Evolutionary conservation across 2,888 invertebrate genomes (phyloP).

Genomic region (Laothoe populi): DNA sequence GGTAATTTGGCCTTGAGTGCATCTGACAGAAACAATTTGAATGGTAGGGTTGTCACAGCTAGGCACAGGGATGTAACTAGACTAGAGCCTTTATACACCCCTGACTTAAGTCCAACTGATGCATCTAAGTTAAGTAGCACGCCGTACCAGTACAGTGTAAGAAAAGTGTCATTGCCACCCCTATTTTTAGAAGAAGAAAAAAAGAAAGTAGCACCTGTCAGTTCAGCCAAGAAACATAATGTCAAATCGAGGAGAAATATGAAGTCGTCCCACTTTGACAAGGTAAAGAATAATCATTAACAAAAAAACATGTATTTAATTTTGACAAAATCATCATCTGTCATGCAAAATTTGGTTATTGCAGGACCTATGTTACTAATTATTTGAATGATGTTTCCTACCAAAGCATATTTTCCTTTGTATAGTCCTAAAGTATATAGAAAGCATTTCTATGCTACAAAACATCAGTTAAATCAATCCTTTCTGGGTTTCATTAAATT

Average conservation of each 20-base stretch:
- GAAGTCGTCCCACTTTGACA: conserved; percentile 56
- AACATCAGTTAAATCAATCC: too few species aligned
- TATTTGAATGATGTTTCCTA: background rate
- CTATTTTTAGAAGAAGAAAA: conserved; percentile 74
- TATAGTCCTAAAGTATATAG: too few species aligned
- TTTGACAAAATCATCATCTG: conserved; percentile 1
- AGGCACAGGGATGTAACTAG: conserved; percentile 67
- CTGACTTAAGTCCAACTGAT: conserved; percentile 63
- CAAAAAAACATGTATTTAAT: background rate
- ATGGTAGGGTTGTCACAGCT: conserved; percentile 69
- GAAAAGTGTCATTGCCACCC: conserved; percentile 79
- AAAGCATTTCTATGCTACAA: too few species aligned
- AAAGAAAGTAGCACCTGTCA: conserved; percentile 53
- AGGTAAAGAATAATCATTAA: conserved; percentile 49
- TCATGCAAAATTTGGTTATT: background rate
- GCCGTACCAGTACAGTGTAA: conserved; percentile 57
- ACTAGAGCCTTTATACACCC: conserved; percentile 68
- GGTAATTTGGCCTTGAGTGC: conserved; percentile 60
- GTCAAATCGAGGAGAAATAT: conserved; percentile 51
- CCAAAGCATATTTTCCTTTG: too few species aligned
- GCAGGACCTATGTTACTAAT: background rate
- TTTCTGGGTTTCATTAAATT: too few species aligned
- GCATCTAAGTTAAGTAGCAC: conserved; percentile 50
- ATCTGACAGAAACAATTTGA: conserved; percentile 61
- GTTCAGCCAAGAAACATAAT: conserved; percentile 65